Evolutionary conservation across 2,113 vertebrate species (phyloP).

Genomic region (Aspidoscelis tigris): DNA sequence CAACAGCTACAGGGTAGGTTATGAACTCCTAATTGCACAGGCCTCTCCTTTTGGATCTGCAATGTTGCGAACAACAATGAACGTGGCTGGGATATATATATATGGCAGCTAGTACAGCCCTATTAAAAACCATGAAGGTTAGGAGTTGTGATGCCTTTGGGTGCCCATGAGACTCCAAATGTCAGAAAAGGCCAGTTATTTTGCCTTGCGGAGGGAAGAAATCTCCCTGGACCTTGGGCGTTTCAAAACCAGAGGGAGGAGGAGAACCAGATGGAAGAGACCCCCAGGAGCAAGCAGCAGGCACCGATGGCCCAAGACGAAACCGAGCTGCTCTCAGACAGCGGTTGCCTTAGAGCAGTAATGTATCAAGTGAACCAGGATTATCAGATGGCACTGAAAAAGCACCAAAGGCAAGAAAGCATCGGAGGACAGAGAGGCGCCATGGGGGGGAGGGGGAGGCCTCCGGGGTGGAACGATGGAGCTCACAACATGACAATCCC

Average conservation of each 20-base stretch:
- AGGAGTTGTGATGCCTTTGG: too few relatives aligned
- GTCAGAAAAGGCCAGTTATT: too few relatives aligned
- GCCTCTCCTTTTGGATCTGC: not conserved
- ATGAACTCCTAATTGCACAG: too few relatives aligned
- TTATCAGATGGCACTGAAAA: not conserved
- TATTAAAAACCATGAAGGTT: not conserved
- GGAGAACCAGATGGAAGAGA: not conserved
- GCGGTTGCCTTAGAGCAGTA: not conserved
- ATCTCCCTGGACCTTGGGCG: not conserved
- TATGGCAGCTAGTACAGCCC: too few relatives aligned
- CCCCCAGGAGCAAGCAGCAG: not conserved
- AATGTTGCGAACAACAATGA: not conserved
- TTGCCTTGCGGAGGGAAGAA: not conserved
- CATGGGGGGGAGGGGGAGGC: not conserved
- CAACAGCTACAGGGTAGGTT: too few relatives aligned
- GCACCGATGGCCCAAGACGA: not conserved
- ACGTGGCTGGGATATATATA: not conserved
- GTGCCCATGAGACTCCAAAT: not conserved
- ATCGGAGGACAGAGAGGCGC: not conserved
- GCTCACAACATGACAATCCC: not conserved
- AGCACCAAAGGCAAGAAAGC: not conserved
- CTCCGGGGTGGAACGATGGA: not conserved
- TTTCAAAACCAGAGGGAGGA: not conserved
- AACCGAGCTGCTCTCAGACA: not conserved
- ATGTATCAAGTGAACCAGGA: fast-evolving